Evolutionary conservation across 1,140 invertebrate genomes (phyloP), one percentile per base, ranked within the genome.

Genomic region (Sitodiplosis mosellana): DNA sequence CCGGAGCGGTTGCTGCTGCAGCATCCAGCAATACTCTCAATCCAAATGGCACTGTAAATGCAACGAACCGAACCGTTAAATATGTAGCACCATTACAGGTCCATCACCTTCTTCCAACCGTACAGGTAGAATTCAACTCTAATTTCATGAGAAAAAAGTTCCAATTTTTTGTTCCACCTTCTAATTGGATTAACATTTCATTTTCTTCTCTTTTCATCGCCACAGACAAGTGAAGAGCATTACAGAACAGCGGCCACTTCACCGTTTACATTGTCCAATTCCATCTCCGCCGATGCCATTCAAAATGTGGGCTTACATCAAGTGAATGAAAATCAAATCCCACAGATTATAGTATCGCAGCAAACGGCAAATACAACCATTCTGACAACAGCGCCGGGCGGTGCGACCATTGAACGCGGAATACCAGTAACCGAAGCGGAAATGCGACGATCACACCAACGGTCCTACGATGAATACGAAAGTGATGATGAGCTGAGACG

Each of bases 401-500:
- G 5, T 12, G 27, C 27, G 10, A 27, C 27, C 27, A 5, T 27
- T 5, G 27, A 27, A 5, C 27, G 27, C 3, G 27, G 27, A 5
- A 27, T 27, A 27, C 3, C 27, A 27, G 27, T 27, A 10, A 20
- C n/a, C 8, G 41, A 43, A 12, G 41, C 21, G 3, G 14, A 14
- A 11, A 21, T 33, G 21, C 44, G 68, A 67, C 46, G 67, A 7
- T 44, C 45, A 34, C 53, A 75, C 38, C 67, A 69, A 40, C 64
- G 76, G 37, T 69, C 73, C 51, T 85, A 79, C 63, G 87, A 89
- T 58, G 87, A 91, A 60, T 83, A 83, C 57, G 87, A 89, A 64
- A 87, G 84, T 59, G 88, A 92, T 65, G 88, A 92, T 63, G 88
- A 92, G 60, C 72, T 91, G 49, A 75, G 82, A 51, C 73, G 80